Conservation (phyloP, 2,113 vertebrate species). For the Percina caprodes region DNA sequence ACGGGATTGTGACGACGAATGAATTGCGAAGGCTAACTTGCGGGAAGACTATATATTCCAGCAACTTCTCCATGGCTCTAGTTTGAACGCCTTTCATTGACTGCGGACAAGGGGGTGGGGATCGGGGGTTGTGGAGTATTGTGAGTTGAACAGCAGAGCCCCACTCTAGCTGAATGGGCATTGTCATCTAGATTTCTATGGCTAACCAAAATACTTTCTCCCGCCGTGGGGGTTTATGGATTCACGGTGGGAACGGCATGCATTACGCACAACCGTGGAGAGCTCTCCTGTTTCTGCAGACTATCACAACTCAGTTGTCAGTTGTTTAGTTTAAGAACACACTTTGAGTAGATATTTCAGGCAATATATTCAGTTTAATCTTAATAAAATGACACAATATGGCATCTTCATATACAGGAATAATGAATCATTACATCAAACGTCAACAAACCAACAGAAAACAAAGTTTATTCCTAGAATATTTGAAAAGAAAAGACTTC, state of each 20-base stretch:
- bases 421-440: slow-evolving; percentile 71
- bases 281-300: slow-evolving; percentile 8
- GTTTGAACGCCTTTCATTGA: slow-evolving; percentile 72
- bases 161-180: slow-evolving; percentile 79
- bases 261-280: slow-evolving; percentile 44
- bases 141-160: slow-evolving; percentile 78
- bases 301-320: slow-evolving; percentile 2
- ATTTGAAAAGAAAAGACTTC: slow-evolving; percentile 48
- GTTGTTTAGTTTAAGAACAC: slow-evolving; percentile 59
- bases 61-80: slow-evolving; percentile 62
- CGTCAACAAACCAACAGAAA: slow-evolving; percentile 50
- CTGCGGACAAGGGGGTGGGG: slow-evolving; percentile 34
- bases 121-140: slow-evolving; percentile 62
- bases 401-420: slow-evolving; percentile 74
- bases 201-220: slow-evolving; percentile 81
- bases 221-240: slow-evolving; percentile 73
- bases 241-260: slow-evolving; percentile 65
- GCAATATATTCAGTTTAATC: slow-evolving; percentile 78
- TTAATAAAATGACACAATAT: slow-evolving; percentile 73
- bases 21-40: slow-evolving; percentile 61
- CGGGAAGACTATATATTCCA: slow-evolving; percentile 56
- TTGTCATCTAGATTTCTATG: slow-evolving; percentile 85
- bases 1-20: slow-evolving; percentile 24
- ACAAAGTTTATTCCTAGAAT: slow-evolving; percentile 59
- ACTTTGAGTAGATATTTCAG: slow-evolving; percentile 48